These are phyloP conservation scores for Halcyon smyrnensis DNA, from an alignment of 2,797 vertebrate species.

Conservation along the genomic window DNA sequence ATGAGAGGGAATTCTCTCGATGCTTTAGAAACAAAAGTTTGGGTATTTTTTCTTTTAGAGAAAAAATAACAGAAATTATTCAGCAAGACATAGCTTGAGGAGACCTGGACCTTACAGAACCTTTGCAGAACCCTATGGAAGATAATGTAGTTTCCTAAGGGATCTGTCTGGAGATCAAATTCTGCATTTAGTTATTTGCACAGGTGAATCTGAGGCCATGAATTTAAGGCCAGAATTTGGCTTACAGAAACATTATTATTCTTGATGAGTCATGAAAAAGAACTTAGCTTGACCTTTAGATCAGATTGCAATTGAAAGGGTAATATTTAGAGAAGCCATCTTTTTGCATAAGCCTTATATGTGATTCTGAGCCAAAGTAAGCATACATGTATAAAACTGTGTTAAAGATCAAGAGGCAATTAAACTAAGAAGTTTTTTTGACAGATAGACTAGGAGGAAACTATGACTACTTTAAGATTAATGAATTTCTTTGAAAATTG, in stretches of 20 bases:
- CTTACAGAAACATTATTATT: not conserved
- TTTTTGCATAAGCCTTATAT: not conserved
- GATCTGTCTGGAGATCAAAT: not conserved
- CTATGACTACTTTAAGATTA: not conserved
- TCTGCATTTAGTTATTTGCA: not conserved
- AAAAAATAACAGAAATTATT: not conserved
- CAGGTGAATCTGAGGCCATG: not conserved
- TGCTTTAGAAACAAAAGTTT: not conserved
- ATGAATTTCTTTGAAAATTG: not conserved
- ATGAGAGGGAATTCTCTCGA: not conserved
- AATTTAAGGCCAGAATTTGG: not conserved
- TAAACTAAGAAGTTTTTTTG: not conserved
- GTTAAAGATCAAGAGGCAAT: not conserved
- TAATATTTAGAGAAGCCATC: not conserved
- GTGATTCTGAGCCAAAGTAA: not conserved
- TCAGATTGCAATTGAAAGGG: not conserved
- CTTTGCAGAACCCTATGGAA: not conserved
- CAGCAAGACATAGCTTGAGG: not conserved
- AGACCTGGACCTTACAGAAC: not conserved
- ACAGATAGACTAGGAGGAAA: not conserved
- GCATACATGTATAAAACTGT: not conserved
- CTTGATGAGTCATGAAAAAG: constrained; percentile 30
- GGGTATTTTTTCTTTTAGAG: not conserved
- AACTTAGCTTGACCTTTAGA: not conserved
- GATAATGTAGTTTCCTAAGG: not conserved